Conservation (phyloP, 2,888 invertebrate genomes). For the Nymphalis c-album region DNA sequence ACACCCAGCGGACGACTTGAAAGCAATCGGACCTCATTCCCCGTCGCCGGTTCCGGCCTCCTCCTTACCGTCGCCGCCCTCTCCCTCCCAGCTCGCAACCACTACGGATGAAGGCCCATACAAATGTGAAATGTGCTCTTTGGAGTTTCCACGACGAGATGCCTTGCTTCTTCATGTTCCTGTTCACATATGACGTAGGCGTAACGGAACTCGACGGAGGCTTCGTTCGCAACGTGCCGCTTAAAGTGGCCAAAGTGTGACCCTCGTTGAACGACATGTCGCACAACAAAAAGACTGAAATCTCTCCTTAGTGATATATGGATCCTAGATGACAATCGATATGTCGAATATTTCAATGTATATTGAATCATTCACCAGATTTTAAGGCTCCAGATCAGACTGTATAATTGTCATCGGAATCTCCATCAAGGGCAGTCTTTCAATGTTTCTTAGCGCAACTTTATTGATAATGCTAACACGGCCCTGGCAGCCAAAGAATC, state of each 20-base stretch:
- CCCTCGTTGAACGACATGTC: neutral
- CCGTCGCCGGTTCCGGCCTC: constrained; percentile 40
- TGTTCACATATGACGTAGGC: constrained; percentile 86
- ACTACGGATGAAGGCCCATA: constrained; percentile 77
- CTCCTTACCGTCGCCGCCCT: constrained; percentile 26
- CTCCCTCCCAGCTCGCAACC: constrained; percentile 30
- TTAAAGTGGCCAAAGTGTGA: neutral
- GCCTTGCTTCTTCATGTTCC: constrained; percentile 89
- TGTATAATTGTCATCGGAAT: constrained; percentile 10
- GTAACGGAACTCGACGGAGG: constrained; percentile 10
- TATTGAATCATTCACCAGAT: neutral
- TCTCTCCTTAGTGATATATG: constrained; percentile 20
- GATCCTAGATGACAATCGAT: constrained; percentile 21
- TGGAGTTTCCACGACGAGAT: constrained; percentile 87
- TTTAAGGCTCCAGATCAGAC: neutral
- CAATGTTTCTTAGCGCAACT: constrained; percentile 27
- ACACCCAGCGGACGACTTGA: constrained; percentile 69
- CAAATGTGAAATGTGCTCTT: constrained; percentile 91
- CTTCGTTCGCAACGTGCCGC: constrained; percentile 20
- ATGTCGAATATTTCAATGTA: neutral
- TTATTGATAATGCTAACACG: constrained; percentile 12
- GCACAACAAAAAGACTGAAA: constrained; percentile 24
- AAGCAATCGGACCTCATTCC: constrained; percentile 57
- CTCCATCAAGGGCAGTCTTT: constrained; percentile 21
- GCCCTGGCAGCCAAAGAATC: constrained; percentile 35